phyloP scores from a whole-genome alignment of 2,113 vertebrate species.

The Synodontis membranacea region DNA sequence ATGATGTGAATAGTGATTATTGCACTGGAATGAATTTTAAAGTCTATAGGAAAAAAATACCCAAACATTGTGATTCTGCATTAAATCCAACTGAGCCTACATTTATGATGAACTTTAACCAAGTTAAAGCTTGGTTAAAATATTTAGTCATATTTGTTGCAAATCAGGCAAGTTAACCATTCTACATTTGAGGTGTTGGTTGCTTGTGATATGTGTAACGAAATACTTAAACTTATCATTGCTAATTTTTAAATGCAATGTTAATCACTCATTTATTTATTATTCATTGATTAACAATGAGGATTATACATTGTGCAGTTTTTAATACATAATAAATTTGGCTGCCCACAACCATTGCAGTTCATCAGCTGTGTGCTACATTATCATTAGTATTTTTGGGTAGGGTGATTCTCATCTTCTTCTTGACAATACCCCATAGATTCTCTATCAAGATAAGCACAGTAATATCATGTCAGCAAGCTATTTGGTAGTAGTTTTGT shows the following conservation, averaged over 20 bases:
- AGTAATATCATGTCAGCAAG: too few relatives aligned
- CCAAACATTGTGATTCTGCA: not conserved
- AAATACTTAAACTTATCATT: not conserved
- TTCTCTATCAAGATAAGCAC: too few relatives aligned
- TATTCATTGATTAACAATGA: not conserved
- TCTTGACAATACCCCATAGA: too few relatives aligned
- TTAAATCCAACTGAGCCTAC: not conserved
- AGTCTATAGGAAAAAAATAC: not conserved
- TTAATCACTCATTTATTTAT: not conserved
- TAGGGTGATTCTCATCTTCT: too few relatives aligned
- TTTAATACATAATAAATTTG: not conserved
- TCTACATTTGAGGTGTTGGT: not conserved
- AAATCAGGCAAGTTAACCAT: not conserved
- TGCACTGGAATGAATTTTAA: not conserved
- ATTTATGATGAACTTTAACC: not conserved
- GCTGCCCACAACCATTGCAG: too few relatives aligned
- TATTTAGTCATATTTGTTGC: not conserved
- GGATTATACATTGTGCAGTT: not conserved
- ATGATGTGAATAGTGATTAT: not conserved
- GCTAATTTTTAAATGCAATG: not conserved
- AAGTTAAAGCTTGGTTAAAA: not conserved
- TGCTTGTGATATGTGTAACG: not conserved
- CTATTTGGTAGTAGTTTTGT: too few relatives aligned
- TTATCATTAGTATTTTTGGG: slow-evolving; percentile 4
- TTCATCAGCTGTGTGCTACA: not conserved